A percentile compares a stretch with the other conserved stretches of the same genome.
Evolutionary conservation across 2,888 invertebrate species (phyloP).

Genomic region (Amphimallon solstitiale): DNA sequence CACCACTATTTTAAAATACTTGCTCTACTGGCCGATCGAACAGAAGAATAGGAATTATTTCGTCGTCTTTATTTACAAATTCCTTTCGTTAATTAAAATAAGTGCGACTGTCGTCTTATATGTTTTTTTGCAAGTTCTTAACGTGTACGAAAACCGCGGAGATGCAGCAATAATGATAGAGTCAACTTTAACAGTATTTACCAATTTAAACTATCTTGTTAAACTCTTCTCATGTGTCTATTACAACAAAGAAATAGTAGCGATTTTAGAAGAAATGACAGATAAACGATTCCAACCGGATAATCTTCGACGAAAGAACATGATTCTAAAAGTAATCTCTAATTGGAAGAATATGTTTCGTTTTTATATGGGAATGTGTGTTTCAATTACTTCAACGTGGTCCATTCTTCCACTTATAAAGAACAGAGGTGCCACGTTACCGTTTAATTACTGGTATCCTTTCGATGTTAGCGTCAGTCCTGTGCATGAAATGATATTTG

Average conservation of each 20-base stretch:
- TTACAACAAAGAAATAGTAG: conserved; percentile 37
- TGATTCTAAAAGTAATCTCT: conserved; percentile 47
- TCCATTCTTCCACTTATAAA: conserved; percentile 56
- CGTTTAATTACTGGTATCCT: conserved; percentile 62
- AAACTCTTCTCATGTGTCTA: conserved; percentile 39
- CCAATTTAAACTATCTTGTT: conserved; percentile 46
- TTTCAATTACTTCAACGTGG: conserved; percentile 54
- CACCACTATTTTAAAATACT: conserved; percentile 4
- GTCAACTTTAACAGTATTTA: conserved; percentile 53
- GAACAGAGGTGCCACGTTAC: conserved; percentile 44
- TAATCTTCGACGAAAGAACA: conserved; percentile 44
- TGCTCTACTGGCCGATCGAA: conserved; percentile 28
- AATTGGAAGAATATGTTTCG: conserved; percentile 48
- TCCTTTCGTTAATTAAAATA: conserved; percentile 19
- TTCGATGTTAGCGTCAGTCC: conserved; percentile 62
- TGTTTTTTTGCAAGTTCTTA: conserved; percentile 64
- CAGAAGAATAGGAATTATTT: conserved; percentile 1
- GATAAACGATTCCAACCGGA: conserved; percentile 42
- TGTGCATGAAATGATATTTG: conserved; percentile 62
- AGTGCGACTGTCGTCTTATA: conserved; percentile 60
- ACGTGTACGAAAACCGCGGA: conserved; percentile 63
- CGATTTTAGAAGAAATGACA: conserved; percentile 41
- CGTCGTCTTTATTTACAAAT: not conserved
- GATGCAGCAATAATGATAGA: conserved; percentile 52
- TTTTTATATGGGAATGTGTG: conserved; percentile 49